Evolutionary conservation across 2,888 invertebrate species (phyloP), one percentile per base, ranked within the genome.

Genomic region (Venusia cambrica): DNA sequence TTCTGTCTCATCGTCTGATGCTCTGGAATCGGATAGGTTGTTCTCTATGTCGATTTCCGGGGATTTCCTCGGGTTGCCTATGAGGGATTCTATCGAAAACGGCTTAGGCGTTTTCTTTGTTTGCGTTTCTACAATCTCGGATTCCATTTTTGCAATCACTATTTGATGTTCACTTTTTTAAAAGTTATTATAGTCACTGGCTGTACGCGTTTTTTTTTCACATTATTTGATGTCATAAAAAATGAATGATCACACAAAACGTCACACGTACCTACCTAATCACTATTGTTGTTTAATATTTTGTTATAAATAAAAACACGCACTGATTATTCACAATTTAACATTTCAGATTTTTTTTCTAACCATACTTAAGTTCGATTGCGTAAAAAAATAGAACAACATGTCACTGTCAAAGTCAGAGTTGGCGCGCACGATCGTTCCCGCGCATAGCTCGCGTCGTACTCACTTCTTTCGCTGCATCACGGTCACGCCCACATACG

Each of bases 1-100:
- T 1, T 79, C 80, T 7, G 33, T 58, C 0, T 83, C 79, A 4
- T 83, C 84, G 0, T 85, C 85, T 1, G 85, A 87, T 25, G 73
- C 71, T 56, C 78, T 76, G 40, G 83, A 79, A 54, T 84, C 83
- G 1, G 80, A 78, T 6, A 76, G 45, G 44, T 78, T 81, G 31
- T 80, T 84, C 35, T 85, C 85, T 53, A 85, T 81, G 38, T 85
- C 85, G 16, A 87, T 85, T 41, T 84, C 85, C 1, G 87, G 87
- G 18, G 83, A 83, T 69, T 84, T 84, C 47, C 85, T 59, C 5
- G 76, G 54, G 6, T 22, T 35, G 0, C 88, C 88, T 9, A 91
- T 91, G 11, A 91, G 57, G 1, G 90, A 90, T 65, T 91, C 91
- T 22, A 91, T 91, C 1, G 90, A 89, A 64, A 91, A 91, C 1